Evolutionary conservation across 2,797 vertebrate genomes (phyloP), one percentile per base, ranked within the genome.

Genomic region (Poeciliopsis infans): DNA sequence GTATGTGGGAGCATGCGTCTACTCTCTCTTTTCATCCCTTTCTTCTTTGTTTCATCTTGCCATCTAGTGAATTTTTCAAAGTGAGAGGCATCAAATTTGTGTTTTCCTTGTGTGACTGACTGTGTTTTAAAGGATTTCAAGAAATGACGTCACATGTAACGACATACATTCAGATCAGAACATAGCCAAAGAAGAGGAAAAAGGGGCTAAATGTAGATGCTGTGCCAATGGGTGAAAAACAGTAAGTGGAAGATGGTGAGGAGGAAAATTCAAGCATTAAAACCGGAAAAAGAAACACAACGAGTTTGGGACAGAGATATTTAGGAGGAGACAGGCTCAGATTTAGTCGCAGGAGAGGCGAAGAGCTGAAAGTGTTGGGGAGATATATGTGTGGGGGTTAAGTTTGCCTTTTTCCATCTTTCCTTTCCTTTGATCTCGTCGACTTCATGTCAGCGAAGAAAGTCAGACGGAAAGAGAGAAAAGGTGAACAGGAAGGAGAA

Each of bases 351-450:
- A 55, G 16, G 51, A 82, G 57, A 75, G 68, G 16, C 70, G 85
- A 75, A 77, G 75, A 87, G 81, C 87, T 75, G 47, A 82, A 72
- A 84, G 84, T 83, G 75, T 57, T 64, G 81, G 47, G 15, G 43
- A 78, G 85, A 89, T 61, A 57, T 80, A 72, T 87, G 85, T 41
- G 81, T 87, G 80, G 81, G 83, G 85, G 88, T 80, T 82, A 82
- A 88, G 73, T 82, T 86, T 80, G 76, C 87, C 83, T 87, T 83
- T 79, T 75, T 85, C 83, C 85, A 85, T 88, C 83, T 84, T 59
- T 78, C 83, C 83, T 79, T 87, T 23, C 53, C 88, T 94, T 93
- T 94, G 88, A 94, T 94, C 93, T 93, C 77, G 5, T 46, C 76
- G 87, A 93, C 89, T 91, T 81, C 82, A 83, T 73, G 80, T 85